Evolutionary conservation across 1,140 invertebrate genomes (phyloP).

Genomic region (Heliconius himera): DNA sequence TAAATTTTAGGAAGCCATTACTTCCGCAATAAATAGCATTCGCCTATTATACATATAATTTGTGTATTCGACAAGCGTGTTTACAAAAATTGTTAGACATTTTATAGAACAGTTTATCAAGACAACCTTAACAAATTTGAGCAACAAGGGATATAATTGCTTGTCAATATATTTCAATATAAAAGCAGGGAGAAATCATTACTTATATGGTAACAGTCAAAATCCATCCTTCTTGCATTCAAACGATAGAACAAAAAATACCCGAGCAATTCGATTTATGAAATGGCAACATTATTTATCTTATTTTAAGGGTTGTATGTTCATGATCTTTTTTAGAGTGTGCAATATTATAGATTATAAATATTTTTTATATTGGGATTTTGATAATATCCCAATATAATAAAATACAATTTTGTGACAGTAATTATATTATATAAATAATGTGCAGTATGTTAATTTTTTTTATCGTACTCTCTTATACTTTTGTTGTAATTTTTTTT

Average conservation of each 20-base stretch:
- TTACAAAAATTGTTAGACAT: conserved; percentile 81
- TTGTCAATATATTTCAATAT: conserved; percentile 47
- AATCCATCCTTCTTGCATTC: conserved; percentile 61
- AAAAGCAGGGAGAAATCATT: conserved; percentile 42
- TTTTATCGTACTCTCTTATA: too few relatives aligned
- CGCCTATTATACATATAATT: conserved; percentile 75
- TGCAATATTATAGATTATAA: neutral
- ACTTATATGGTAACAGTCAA: conserved; percentile 53
- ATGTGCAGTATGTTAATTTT: too few relatives aligned
- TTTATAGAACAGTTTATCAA: conserved; percentile 48
- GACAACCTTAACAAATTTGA: conserved; percentile 50
- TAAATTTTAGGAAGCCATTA: conserved; percentile 82
- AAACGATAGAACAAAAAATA: conserved; percentile 58
- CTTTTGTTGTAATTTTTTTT: too few relatives aligned
- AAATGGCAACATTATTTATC: conserved; percentile 76
- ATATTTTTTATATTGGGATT: too few relatives aligned
- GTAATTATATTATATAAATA: too few relatives aligned
- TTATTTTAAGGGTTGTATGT: conserved; percentile 52
- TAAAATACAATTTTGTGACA: too few relatives aligned
- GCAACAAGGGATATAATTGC: conserved; percentile 61
- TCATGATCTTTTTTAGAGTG: conserved; percentile 16
- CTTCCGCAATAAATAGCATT: conserved; percentile 82
- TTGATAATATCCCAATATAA: too few relatives aligned
- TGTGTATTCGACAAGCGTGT: conserved; percentile 81
- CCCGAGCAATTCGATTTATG: conserved; percentile 55